These are phyloP conservation scores for Agriopis leucophaearia DNA, from an alignment of 2,888 invertebrate genomes.

Conservation along the genomic window DNA sequence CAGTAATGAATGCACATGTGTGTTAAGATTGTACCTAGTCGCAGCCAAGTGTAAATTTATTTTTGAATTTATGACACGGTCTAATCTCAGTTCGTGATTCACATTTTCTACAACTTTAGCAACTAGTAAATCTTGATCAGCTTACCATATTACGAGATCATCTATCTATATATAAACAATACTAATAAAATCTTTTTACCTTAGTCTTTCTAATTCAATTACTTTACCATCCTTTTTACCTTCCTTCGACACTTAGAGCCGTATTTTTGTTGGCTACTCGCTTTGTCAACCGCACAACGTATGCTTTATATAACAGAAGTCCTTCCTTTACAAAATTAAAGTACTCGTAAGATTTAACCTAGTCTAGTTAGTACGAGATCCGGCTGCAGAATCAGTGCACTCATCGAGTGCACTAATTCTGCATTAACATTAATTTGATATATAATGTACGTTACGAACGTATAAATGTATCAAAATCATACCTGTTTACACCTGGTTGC, in stretches of 20 bases:
- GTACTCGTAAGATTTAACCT: too few relatives aligned
- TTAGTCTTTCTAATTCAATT: constrained; percentile 16
- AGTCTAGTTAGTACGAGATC: too few relatives aligned
- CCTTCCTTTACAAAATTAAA: too few relatives aligned
- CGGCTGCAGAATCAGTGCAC: too few relatives aligned
- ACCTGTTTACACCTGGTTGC: too few relatives aligned
- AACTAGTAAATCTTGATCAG: constrained; percentile 1
- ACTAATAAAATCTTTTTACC: constrained; percentile 1
- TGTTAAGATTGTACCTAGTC: background rate
- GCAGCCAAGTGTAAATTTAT: constrained; percentile 8
- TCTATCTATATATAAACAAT: background rate
- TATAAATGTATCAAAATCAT: too few relatives aligned
- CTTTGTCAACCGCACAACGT: background rate
- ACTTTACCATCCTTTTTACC: background rate
- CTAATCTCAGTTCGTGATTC: background rate
- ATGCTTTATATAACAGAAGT: too few relatives aligned
- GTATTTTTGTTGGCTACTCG: too few relatives aligned
- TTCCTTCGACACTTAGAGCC: background rate
- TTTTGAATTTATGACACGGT: constrained; percentile 5
- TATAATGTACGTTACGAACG: too few relatives aligned
- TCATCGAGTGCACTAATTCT: too few relatives aligned
- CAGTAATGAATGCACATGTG: background rate
- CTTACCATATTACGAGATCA: constrained; percentile 1
- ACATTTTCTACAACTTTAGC: background rate
- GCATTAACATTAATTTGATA: too few relatives aligned